phyloP scores from a whole-genome alignment of 2,113 vertebrate species.

The Labeo catla region DNA sequence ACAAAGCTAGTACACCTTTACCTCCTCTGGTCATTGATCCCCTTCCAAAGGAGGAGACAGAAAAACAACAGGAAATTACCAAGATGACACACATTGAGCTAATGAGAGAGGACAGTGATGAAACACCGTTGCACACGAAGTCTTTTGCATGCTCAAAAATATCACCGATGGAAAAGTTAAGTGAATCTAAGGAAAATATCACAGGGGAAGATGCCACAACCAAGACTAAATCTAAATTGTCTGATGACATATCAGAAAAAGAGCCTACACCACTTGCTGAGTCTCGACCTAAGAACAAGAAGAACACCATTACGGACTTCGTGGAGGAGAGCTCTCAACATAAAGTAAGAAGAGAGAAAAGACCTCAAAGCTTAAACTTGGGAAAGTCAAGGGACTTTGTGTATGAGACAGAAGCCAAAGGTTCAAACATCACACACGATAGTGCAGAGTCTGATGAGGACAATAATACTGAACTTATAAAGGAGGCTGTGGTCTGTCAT shows the following conservation, averaged over 20 bases:
- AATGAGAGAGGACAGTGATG: slow-evolving; percentile 69
- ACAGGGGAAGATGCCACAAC: background rate
- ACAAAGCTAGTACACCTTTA: slow-evolving; percentile 59
- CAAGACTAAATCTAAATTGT: slow-evolving; percentile 59
- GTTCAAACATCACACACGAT: slow-evolving; percentile 67
- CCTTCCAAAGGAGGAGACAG: slow-evolving; percentile 67
- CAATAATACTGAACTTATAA: slow-evolving; percentile 56
- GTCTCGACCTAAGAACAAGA: slow-evolving; percentile 51
- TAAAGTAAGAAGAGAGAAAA: slow-evolving; percentile 69
- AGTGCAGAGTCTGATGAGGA: slow-evolving; percentile 66
- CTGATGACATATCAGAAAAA: slow-evolving; percentile 60
- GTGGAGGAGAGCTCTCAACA: slow-evolving; percentile 57
- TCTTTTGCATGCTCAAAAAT: slow-evolving; percentile 64
- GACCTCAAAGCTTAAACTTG: slow-evolving; percentile 77
- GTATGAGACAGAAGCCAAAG: slow-evolving; percentile 63
- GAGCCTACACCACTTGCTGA: slow-evolving; percentile 55
- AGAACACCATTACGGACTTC: slow-evolving; percentile 36
- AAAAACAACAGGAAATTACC: slow-evolving; percentile 66
- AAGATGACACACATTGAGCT: slow-evolving; percentile 75
- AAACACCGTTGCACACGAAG: slow-evolving; percentile 73
- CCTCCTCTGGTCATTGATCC: slow-evolving; percentile 69
- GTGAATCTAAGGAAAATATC: slow-evolving; percentile 26
- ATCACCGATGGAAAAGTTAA: slow-evolving; percentile 50
- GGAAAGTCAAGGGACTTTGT: slow-evolving; percentile 70
- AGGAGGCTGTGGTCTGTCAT: slow-evolving; percentile 53